Base-by-base conservation (phyloP, 2,888 invertebrate species). In the Sesia apiformis region DNA sequence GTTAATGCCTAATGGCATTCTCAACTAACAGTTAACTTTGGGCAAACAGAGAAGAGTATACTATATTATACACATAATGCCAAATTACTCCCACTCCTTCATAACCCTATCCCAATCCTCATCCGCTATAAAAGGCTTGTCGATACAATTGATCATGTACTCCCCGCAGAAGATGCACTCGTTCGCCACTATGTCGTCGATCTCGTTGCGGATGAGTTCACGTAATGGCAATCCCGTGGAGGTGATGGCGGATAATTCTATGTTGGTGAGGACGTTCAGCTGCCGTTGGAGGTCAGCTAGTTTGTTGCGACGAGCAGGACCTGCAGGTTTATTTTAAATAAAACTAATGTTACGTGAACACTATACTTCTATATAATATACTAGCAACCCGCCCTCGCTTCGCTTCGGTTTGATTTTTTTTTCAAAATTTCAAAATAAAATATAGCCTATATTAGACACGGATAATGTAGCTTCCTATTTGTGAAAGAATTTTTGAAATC, bases 131-230 rank as follows among this genome's bases (percentile, higher is more conserved):
- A 98, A 98, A 1, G 97, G 96, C 66, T 94, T 93, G 77, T 97
- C 97, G 56, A 98, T 96, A 50, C 95, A 93, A 62, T 94, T 93
- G 69, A 98, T 97, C 94, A 98, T 97, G 67, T 94, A 91, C 63
- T 97, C 95, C 3, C 98, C 98, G 76, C 98, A 98, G 84, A 94
- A 97, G 4, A 97, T 90, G 78, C 98, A 98, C 82, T 98, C 98
- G 0, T 94, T 92, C 0, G 98, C 98, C 2, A 98, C 91, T 3
- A 98, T 92, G 68, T 96, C 95, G 79, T 98, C 98, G 42, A 98
- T 92, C 66, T 97, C 95, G 49, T 92, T 91, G 81, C 95, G 94
- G 0, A 96, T 82, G 59, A 93, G 91, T 59, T 95, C 94, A 51
- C 92, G 88, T 0, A 90, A 86, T 77, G 90, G 71, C 81, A 92